Evolutionary conservation across 2,113 vertebrate genomes (phyloP).

Genomic region (Pseudonaja textilis): DNA sequence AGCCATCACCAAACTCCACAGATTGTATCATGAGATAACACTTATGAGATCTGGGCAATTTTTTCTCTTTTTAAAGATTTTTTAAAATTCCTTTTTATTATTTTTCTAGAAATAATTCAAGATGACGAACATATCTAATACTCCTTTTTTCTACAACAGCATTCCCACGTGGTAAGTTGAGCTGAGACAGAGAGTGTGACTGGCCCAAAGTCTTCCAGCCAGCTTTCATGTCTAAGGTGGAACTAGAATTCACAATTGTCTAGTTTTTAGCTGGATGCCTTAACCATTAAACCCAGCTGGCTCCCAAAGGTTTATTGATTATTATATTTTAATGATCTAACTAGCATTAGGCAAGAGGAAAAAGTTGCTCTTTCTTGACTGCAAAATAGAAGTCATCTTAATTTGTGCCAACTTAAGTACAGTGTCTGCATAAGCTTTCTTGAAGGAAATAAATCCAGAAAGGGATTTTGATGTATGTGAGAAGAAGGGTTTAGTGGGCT

Average conservation of each 20-base stretch:
- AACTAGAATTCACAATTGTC: not conserved
- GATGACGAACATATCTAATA: not conserved
- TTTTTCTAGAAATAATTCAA: not conserved
- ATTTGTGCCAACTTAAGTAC: not conserved
- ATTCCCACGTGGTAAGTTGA: not conserved
- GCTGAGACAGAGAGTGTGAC: not conserved
- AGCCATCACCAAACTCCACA: not conserved
- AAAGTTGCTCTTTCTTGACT: not conserved
- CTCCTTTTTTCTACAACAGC: not conserved
- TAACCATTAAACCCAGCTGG: not conserved
- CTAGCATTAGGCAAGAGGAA: not conserved
- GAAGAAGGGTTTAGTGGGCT: not conserved
- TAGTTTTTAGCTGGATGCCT: not conserved
- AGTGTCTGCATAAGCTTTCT: not conserved
- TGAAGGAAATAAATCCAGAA: not conserved
- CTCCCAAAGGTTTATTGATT: not conserved
- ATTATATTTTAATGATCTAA: not conserved
- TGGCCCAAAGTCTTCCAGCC: not conserved
- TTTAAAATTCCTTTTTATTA: not conserved
- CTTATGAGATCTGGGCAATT: not conserved
- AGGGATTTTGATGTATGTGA: not conserved
- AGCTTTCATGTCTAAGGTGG: not conserved
- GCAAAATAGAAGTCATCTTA: not conserved
- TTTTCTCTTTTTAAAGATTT: not conserved
- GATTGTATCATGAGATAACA: not conserved